Evolutionary conservation across 2,797 vertebrate genomes (phyloP).

Genomic region (Geotrypetes seraphini): DNA sequence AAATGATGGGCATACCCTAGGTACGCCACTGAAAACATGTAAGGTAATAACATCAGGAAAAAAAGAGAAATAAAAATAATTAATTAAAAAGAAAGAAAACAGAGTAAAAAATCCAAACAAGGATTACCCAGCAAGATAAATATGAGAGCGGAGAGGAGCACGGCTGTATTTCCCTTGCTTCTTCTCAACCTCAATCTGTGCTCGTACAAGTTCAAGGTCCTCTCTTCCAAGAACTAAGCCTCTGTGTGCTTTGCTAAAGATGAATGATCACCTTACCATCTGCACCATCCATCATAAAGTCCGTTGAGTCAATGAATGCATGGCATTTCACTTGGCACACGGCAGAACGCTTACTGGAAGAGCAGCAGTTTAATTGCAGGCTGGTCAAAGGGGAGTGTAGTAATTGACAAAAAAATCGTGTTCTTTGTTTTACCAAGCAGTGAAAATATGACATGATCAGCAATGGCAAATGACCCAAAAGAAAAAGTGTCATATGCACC

Average conservation of each 20-base stretch:
- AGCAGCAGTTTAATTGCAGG: slow-evolving; percentile 65
- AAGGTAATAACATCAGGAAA: too few relatives aligned
- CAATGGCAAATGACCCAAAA: slow-evolving; percentile 21
- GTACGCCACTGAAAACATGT: too few relatives aligned
- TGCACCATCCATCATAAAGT: slow-evolving; percentile 45
- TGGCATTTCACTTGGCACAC: slow-evolving; percentile 42
- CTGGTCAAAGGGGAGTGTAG: slow-evolving; percentile 61
- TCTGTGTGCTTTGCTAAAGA: slow-evolving; percentile 29
- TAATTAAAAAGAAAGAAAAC: too few relatives aligned
- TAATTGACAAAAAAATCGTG: slow-evolving; percentile 75
- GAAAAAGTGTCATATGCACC: too few relatives aligned
- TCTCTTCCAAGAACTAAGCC: slow-evolving; percentile 12
- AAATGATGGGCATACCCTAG: too few relatives aligned
- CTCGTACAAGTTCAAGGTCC: slow-evolving; percentile 11
- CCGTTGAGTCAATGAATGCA: slow-evolving; percentile 55
- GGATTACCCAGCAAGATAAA: too few relatives aligned
- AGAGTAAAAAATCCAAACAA: too few relatives aligned
- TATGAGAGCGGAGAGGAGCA: too few relatives aligned
- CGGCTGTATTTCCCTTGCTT: too few relatives aligned
- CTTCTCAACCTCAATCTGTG: too few relatives aligned
- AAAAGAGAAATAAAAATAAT: too few relatives aligned
- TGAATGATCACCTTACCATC: slow-evolving; percentile 33
- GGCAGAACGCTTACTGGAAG: slow-evolving; percentile 56
- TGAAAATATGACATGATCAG: slow-evolving; percentile 39
- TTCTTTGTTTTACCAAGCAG: slow-evolving; percentile 52